Evolutionary conservation across 2,113 vertebrate genomes (phyloP).

Genomic region (Dryoscopus gambensis): DNA sequence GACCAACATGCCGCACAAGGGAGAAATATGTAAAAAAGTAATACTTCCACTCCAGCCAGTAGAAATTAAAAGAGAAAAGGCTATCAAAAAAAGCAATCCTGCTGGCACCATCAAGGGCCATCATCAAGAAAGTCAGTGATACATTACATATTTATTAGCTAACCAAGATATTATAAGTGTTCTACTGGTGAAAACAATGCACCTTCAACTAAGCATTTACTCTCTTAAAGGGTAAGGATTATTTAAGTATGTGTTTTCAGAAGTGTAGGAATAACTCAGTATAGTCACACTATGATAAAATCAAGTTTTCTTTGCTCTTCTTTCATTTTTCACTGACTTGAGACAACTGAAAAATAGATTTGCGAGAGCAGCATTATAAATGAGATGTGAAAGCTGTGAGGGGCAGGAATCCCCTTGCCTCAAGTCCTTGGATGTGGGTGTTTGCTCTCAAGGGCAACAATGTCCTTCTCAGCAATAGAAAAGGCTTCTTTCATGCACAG

Average conservation of each 20-base stretch:
- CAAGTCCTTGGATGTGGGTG: neutral
- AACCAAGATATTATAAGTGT: neutral
- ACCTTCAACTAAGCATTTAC: neutral
- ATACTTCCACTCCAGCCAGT: neutral
- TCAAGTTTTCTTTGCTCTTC: neutral
- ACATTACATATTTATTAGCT: neutral
- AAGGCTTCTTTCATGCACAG: neutral
- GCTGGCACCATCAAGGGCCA: neutral
- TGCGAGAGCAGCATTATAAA: fast-evolving
- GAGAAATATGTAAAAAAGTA: neutral
- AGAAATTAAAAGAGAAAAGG: neutral
- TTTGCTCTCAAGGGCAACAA: neutral
- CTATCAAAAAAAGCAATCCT: neutral
- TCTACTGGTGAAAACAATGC: neutral
- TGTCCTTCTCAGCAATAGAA: neutral
- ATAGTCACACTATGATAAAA: neutral
- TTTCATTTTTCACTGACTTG: neutral
- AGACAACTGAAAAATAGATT: neutral
- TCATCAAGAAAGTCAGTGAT: neutral
- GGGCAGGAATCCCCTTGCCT: neutral
- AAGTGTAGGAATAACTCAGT: neutral
- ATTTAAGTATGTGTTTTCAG: neutral
- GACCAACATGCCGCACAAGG: neutral
- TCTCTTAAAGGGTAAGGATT: neutral
- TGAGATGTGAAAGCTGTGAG: neutral